Evolutionary conservation across 2,113 vertebrate species (phyloP).

Genomic region (Girardinichthys multiradiatus): DNA sequence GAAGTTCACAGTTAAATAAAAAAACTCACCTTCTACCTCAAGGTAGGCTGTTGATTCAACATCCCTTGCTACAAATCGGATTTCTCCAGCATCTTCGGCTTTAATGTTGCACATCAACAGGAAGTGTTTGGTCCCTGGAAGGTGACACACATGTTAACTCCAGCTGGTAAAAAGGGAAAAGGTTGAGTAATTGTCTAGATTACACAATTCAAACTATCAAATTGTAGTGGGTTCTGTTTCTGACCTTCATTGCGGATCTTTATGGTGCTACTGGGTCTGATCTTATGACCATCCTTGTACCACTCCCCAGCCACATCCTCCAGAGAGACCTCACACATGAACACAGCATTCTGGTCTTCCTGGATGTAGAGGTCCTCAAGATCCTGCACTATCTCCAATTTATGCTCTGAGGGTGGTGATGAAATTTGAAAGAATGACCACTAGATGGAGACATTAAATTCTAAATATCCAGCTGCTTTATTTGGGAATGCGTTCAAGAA

Average conservation of each 20-base stretch:
- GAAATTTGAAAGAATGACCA: slow-evolving; percentile 6
- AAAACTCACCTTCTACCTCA: slow-evolving; percentile 84
- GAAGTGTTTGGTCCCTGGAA: slow-evolving; percentile 87
- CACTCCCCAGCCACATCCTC: slow-evolving; percentile 83
- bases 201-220: not conserved
- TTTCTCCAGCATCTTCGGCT: slow-evolving; percentile 86
- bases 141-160: not conserved
- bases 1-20: not conserved
- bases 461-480: not conserved
- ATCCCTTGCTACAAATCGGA: slow-evolving; percentile 83
- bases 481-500: not conserved
- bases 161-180: not conserved
- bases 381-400: slow-evolving; percentile 79
- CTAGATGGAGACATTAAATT: slow-evolving; percentile 21
- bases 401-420: slow-evolving; percentile 79
- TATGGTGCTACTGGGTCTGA: slow-evolving; percentile 80
- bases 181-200: no score
- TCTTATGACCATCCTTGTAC: slow-evolving; percentile 81
- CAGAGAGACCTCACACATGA: slow-evolving; percentile 88
- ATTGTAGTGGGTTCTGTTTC: not conserved
- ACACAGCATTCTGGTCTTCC: slow-evolving; percentile 90
- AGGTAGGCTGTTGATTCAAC: slow-evolving; percentile 83
- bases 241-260: slow-evolving; percentile 93
- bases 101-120: slow-evolving; percentile 85
- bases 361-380: slow-evolving; percentile 82